These are phyloP conservation scores for Celastrina argiolus DNA, from an alignment of 2,888 invertebrate genomes.

Conservation along the genomic window DNA sequence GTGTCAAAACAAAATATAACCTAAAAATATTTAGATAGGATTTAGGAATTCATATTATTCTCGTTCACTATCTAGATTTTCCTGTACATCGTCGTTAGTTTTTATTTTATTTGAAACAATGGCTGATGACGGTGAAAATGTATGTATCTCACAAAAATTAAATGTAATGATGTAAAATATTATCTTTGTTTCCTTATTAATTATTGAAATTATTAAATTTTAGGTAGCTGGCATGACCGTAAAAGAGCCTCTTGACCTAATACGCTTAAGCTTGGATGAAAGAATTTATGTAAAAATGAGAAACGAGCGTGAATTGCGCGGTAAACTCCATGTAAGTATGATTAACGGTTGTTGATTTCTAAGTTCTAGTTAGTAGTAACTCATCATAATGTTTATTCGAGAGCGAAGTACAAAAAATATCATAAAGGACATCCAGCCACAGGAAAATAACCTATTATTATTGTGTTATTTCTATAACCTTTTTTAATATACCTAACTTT, in stretches of 20 bases:
- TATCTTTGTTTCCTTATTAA: conserved; percentile 18
- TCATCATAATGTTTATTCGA: no score
- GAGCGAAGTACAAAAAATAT: no score
- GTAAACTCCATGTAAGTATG: conserved; percentile 91
- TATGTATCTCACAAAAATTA: conserved; percentile 39
- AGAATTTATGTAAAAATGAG: conserved; percentile 99
- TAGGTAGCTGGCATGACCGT: conserved; percentile 93
- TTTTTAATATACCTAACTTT: not conserved
- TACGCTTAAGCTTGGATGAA: conserved; percentile 97
- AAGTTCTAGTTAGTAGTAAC: not conserved
- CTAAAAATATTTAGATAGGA: not conserved
- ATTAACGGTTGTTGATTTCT: not conserved
- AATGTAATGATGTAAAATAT: not conserved
- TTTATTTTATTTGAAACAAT: conserved; percentile 36
- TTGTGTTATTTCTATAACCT: no score
- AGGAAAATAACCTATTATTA: no score
- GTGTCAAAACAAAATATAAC: conserved; percentile 15
- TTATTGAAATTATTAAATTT: conserved; percentile 44
- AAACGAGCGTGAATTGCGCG: conserved; percentile 97
- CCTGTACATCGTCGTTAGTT: not conserved
- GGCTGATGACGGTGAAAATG: conserved; percentile 71
- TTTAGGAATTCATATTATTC: not conserved
- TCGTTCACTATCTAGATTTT: not conserved
- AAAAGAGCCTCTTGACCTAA: conserved; percentile 98
- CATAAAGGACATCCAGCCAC: no score